A percentile compares a stretch with the other conserved stretches of the same genome.
These are phyloP conservation scores for Drosophila ananassae DNA, from an alignment of 1,140 invertebrate genomes.

Conservation along the genomic window DNA sequence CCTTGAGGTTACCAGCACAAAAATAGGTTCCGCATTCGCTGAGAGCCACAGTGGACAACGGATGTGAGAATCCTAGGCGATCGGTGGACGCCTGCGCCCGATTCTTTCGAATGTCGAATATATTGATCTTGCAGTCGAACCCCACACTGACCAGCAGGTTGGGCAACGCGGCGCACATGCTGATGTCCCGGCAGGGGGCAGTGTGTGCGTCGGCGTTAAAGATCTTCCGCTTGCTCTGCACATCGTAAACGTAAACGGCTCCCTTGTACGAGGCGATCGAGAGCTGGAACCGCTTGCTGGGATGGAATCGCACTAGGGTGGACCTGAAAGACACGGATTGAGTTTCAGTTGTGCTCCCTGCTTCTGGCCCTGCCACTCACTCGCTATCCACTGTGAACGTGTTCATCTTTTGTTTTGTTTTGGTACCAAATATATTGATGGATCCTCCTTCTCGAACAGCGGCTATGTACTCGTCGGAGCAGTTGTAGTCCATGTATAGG, in stretches of 20 bases:
- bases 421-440: constrained; percentile 76
- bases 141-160: constrained; percentile 75
- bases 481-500: constrained; percentile 76
- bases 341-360: not conserved
- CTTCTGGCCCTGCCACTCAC: constrained; percentile 39
- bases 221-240: constrained; percentile 67
- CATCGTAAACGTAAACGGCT: constrained; percentile 69
- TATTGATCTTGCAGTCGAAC: constrained; percentile 80
- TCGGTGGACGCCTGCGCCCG: constrained; percentile 52
- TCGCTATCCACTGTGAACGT: constrained; percentile 66
- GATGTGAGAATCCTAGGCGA: constrained; percentile 60
- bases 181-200: constrained; percentile 77
- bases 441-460: constrained; percentile 72
- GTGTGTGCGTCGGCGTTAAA: constrained; percentile 73
- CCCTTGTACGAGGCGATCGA: constrained; percentile 74
- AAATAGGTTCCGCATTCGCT: constrained; percentile 79
- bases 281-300: constrained; percentile 72
- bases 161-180: constrained; percentile 63
- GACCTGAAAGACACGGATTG: constrained; percentile 46
- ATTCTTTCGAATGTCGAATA: constrained; percentile 73
- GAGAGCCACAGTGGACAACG: constrained; percentile 67
- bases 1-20: constrained; percentile 80
- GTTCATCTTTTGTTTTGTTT: constrained; percentile 75
- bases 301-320: constrained; percentile 79
- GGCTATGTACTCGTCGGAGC: constrained; percentile 77